Evolutionary conservation across 2,797 vertebrate genomes (phyloP).

Genomic region (Lerista edwardsae): DNA sequence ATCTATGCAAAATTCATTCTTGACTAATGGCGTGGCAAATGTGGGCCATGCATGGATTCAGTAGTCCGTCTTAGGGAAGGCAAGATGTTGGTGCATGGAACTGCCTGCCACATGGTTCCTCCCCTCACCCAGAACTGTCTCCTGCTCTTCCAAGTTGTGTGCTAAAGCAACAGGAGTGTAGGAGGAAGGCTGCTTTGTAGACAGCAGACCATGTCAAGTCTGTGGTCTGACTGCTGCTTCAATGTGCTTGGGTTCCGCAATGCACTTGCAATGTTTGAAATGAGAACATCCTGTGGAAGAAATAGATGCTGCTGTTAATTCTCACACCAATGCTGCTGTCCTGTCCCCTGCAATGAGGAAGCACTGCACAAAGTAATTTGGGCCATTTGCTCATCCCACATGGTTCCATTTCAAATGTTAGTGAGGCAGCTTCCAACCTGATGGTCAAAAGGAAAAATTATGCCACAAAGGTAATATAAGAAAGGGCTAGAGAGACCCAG

Average conservation of each 20-base stretch:
- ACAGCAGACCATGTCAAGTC: neutral
- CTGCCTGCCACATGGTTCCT: neutral
- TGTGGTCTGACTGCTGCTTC: neutral
- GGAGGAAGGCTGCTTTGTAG: neutral
- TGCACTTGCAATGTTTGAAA: neutral
- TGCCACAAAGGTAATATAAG: neutral
- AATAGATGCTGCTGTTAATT: neutral
- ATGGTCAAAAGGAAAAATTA: neutral
- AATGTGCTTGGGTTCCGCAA: neutral
- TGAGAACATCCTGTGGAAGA: neutral
- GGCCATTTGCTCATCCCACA: neutral
- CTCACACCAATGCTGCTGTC: no score
- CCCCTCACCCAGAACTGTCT: neutral
- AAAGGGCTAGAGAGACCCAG: neutral
- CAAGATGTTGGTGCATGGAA: no score
- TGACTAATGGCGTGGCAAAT: neutral
- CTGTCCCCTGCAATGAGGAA: neutral
- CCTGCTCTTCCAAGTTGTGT: neutral
- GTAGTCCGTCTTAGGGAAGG: neutral
- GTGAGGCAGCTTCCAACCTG: no score
- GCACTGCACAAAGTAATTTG: neutral
- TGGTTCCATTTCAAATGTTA: neutral
- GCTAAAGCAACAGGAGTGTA: neutral
- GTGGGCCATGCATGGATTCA: neutral
- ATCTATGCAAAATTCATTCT: no score